A percentile compares a stretch with the other conserved stretches of the same genome.
Evolutionary conservation across 1,140 invertebrate genomes (phyloP).

Genomic region (Drosophila sechellia): DNA sequence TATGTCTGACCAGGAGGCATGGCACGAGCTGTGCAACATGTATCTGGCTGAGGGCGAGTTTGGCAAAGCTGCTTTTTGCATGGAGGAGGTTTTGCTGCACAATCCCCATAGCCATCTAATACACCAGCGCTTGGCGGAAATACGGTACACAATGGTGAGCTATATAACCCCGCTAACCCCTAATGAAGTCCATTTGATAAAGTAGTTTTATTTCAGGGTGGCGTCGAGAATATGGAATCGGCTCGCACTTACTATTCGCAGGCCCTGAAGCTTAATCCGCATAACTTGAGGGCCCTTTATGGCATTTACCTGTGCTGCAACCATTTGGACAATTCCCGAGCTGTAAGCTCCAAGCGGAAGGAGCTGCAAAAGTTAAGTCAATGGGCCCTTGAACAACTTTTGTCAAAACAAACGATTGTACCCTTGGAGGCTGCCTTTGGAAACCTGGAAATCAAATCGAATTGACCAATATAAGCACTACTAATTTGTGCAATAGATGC

Average conservation of each 20-base stretch:
- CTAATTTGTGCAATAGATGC: conserved; percentile 58
- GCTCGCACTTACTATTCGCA: conserved; percentile 97
- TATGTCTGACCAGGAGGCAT: conserved; percentile 99
- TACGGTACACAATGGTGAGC: conserved; percentile 95
- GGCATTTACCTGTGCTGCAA: conserved; percentile 93
- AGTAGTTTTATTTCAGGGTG: conserved; percentile 88
- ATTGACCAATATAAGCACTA: conserved; percentile 62
- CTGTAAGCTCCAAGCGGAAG: conserved; percentile 90
- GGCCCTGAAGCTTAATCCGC: conserved; percentile 96
- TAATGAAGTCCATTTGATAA: background rate
- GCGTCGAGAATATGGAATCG: conserved; percentile 96
- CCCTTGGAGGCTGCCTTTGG: conserved; percentile 77
- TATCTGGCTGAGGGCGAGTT: conserved; percentile 96
- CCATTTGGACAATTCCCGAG: conserved; percentile 71
- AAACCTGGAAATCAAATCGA: conserved; percentile 78
- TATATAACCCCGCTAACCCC: background rate
- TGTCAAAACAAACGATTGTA: conserved; percentile 54
- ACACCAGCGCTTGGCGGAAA: conserved; percentile 95
- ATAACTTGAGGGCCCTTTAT: conserved; percentile 96
- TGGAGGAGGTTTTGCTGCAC: conserved; percentile 98
- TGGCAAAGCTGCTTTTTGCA: conserved; percentile 97
- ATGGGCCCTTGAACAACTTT: conserved; percentile 91
- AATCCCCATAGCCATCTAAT: conserved; percentile 98
- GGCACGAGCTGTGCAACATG: conserved; percentile 97
- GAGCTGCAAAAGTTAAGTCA: conserved; percentile 91